Evolutionary conservation across 2,113 vertebrate species (phyloP).

Genomic region (Tonatia bakeri): DNA sequence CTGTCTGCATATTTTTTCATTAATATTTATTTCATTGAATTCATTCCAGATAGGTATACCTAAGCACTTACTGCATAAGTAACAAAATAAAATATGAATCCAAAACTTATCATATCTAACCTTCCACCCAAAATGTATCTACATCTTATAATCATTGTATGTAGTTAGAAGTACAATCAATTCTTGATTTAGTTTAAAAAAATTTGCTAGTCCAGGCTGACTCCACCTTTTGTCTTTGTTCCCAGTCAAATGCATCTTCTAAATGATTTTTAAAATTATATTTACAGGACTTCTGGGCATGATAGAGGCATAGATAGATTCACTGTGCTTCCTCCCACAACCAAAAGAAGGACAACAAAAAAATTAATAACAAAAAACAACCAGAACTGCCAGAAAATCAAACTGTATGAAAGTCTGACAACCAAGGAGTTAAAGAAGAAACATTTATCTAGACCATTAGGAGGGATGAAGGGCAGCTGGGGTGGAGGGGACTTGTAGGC

Average conservation of each 20-base stretch:
- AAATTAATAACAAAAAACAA: too few species aligned
- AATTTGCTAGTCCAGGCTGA: background rate
- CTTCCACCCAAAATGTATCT: background rate
- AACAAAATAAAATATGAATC: background rate
- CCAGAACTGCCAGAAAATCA: too few species aligned
- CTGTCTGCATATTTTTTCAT: background rate
- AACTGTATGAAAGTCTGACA: too few species aligned
- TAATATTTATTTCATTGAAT: background rate
- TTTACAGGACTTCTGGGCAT: too few species aligned
- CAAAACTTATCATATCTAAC: background rate
- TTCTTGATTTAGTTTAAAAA: background rate
- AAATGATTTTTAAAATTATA: background rate
- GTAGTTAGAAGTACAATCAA: background rate
- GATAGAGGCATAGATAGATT: too few species aligned
- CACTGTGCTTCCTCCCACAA: too few species aligned
- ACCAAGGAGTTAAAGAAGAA: too few species aligned
- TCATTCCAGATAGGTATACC: background rate
- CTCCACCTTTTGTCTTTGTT: background rate
- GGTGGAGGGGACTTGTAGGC: too few species aligned
- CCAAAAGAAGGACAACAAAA: too few species aligned
- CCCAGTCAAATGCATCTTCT: background rate
- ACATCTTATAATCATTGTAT: background rate
- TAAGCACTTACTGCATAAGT: background rate
- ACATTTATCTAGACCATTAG: too few species aligned
- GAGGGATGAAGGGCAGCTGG: too few species aligned